Percentiles rank a stretch among this genome's conserved stretches.
phyloP scores from a whole-genome alignment of 2,888 invertebrate genomes.

The Oxycera nigricornis region DNA sequence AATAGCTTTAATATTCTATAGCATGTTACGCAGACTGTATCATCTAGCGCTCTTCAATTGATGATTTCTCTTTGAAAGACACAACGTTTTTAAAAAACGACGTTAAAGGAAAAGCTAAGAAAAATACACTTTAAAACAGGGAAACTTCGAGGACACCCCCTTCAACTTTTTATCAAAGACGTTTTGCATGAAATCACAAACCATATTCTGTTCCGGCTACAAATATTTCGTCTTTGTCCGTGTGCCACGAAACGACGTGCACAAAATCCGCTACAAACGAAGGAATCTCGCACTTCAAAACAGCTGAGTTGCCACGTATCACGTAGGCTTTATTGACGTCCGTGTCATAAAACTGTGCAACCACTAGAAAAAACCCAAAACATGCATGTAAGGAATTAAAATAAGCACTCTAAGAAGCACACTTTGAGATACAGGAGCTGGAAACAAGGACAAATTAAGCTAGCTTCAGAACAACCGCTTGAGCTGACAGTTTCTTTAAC shows the following conservation, averaged over 20 bases:
- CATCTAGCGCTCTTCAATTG: no score
- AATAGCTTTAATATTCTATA: no score
- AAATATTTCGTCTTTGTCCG: constrained; percentile 66
- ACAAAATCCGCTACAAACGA: constrained; percentile 94
- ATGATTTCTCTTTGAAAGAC: no score
- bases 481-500: constrained; percentile 41
- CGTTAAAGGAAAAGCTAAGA: neutral
- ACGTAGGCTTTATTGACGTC: constrained; percentile 93
- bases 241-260: constrained; percentile 84
- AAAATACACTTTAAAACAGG: no score
- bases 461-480: neutral
- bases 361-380: constrained; percentile 68
- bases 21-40: no score
- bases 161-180: neutral
- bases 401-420: neutral
- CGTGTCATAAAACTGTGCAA: constrained; percentile 87
- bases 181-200: constrained; percentile 53
- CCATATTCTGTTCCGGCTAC: constrained; percentile 61
- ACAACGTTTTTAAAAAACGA: no score
- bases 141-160: no score
- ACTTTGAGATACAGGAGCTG: neutral
- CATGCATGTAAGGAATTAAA: constrained; percentile 20
- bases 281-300: constrained; percentile 88
- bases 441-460: neutral
- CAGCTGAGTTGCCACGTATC: constrained; percentile 85